Conservation (phyloP, 1,140 invertebrate species). For the Ladona fulva region DNA sequence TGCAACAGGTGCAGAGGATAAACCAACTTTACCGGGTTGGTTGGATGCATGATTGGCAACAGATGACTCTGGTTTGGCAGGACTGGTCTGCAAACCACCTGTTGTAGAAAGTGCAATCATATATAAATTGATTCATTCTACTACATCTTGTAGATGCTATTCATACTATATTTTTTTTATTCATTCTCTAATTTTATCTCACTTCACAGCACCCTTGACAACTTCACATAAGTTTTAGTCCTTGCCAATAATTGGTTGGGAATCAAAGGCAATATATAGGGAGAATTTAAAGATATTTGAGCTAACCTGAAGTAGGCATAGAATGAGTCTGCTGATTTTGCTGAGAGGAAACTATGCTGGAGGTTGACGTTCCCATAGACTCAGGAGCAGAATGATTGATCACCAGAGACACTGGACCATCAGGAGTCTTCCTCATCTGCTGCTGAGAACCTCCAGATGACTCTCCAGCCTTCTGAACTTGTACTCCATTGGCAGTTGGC, state of each 20-base stretch:
- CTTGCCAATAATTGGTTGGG: too few relatives aligned
- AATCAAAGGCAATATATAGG: too few relatives aligned
- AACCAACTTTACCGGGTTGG: not conserved
- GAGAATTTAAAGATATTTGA: too few relatives aligned
- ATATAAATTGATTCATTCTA: too few relatives aligned
- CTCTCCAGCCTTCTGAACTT: not conserved
- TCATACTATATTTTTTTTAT: too few relatives aligned
- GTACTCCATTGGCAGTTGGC: not conserved
- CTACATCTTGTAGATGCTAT: too few relatives aligned
- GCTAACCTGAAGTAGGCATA: not conserved
- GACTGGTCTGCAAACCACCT: not conserved
- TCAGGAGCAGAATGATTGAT: not conserved
- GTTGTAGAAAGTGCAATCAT: too few relatives aligned
- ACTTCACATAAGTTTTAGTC: too few relatives aligned
- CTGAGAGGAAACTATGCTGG: not conserved
- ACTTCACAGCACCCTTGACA: too few relatives aligned
- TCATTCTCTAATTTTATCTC: too few relatives aligned
- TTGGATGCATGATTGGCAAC: not conserved
- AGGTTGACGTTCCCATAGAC: not conserved
- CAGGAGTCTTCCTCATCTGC: not conserved
- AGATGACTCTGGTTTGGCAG: not conserved
- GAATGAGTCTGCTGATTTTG: not conserved
- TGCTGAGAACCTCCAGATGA: not conserved
- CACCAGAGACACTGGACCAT: not conserved
- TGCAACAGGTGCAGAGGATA: not conserved